phyloP scores from a whole-genome alignment of 2,113 vertebrate species.

The Charina bottae region DNA sequence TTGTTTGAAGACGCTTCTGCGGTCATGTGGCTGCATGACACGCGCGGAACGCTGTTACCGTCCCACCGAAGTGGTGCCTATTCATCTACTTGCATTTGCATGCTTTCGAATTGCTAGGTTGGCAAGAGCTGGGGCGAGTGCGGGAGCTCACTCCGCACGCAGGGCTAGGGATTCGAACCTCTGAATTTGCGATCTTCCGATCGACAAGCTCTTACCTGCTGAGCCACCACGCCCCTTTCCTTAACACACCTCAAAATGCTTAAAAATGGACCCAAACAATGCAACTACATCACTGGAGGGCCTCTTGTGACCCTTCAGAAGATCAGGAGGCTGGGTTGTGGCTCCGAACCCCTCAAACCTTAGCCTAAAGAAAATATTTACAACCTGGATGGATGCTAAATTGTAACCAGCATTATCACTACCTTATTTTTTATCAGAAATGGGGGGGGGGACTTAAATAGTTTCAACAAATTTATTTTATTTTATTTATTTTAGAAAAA shows the following conservation, averaged over 20 bases:
- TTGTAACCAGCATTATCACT: accelerated
- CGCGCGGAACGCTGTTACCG: too few relatives aligned
- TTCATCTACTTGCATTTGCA: too few relatives aligned
- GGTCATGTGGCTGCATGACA: too few relatives aligned
- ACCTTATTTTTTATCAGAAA: neutral
- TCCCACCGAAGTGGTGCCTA: too few relatives aligned
- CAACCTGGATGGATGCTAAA: neutral
- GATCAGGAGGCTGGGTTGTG: neutral
- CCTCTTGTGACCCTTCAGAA: neutral
- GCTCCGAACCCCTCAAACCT: accelerated
- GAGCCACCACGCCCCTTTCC: neutral
- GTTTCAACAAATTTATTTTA: neutral
- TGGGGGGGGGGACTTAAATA: neutral
- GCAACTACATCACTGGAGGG: neutral
- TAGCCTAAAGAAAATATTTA: neutral
- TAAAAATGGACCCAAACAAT: neutral
- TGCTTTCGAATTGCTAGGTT: too few relatives aligned
- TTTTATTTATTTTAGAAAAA: too few relatives aligned
- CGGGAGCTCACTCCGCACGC: too few relatives aligned
- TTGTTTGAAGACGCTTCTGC: too few relatives aligned
- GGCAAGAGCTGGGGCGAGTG: too few relatives aligned
- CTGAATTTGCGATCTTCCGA: too few relatives aligned
- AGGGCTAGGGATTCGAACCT: too few relatives aligned
- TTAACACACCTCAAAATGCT: neutral
- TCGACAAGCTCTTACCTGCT: too few relatives aligned